Base-by-base conservation (phyloP, 2,797 vertebrate species). In the Acanthopagrus latus region DNA sequence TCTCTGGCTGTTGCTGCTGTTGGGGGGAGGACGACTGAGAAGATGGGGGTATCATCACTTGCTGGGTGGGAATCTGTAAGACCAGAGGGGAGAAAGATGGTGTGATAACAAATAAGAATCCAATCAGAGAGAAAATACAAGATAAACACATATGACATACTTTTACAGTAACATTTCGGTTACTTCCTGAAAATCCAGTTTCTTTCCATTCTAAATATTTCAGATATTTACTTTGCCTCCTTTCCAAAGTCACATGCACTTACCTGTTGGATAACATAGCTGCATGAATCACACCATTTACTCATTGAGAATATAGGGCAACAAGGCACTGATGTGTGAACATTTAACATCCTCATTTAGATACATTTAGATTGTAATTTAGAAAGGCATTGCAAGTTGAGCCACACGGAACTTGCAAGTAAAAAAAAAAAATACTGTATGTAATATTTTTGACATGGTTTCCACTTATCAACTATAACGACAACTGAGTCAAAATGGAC, bases 1-100 rank as follows among this genome's bases (percentile, higher is more conserved):
- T 86, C 27, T 95, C 94, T 29, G 86, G 60, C 51, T 91, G 92
- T 20, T 89, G 90, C 66, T 77, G 83, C 60, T 78, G 88, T 60
- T 92, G 90, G 13, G 92, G 55, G 18, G 78, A 54, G 13, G 84
- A 82, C 0, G 91, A 55, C 81, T 95, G 93, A 68, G 93, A 84
- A 20, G 92, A 72, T 11, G 89, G 71, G 20, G 91, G 82, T n/a
- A 92, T 44, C 50, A 89, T 59, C 27, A 66, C 84, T 72, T 93
- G 92, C 68, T 92, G 94, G 3, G 72, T 56, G 44, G 91, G 69
- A 76, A 89, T 88, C 87, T 93, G 67, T 23, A 71, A 29, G 46
- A 64, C 64, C 1, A 54, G 18, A 80, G 41, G 23, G 16, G 41
- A 64, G 7, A 65, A 33, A 67, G 9, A 76, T 14, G 18, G n/a